Base-by-base conservation (phyloP, 2,888 invertebrate species). In the Luperina testacea region DNA sequence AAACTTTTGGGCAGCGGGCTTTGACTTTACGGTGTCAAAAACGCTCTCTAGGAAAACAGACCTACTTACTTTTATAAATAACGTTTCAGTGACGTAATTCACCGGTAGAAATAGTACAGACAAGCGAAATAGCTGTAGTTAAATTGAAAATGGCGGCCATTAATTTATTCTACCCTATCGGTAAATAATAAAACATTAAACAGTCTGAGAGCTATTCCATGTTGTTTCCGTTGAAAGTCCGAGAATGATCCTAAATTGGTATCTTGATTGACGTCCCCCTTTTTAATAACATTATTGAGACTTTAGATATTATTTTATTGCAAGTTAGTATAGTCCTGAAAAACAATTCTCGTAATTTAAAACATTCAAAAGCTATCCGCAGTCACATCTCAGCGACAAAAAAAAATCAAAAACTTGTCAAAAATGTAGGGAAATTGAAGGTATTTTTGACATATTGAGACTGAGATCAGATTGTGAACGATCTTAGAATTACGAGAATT, bases 141-240 rank as follows among this genome's bases (percentile, higher is more conserved):
- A n/a, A 38, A 71, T 38, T 42, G 17, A 61, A 75, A 82, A 45
- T 48, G 27, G 57, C 61, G 48, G 59, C 24, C 51, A 24, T 68
- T 45, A 27, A 20, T 61, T 53, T 1, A 75, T n/a, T 68, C 27
- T 48, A 69, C 63, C 38, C 68, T 69, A 76, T 63, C 48, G 27
- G 45, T 57, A 68, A 83, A 78, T 78, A 78, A 68, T 81, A 71
- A 83, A 81, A 72, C 65, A 81, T 81, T 83, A 8, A 83, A 78
- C 61, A 71, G 78, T 68, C 53, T 78, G 53, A 81, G 57, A 83
- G 81, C 81, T 20, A 78, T 71, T 81, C 53, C 71, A 81, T 83
- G 81, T 81, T 78, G 32, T 67, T 76, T 0, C 48, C 1, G 17
- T 24, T 27, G 7, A 9, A 38, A 68, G 67, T 63, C 84, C 27